Conservation (phyloP, 2,888 invertebrate species). For the Limenitis camilla region DNA sequence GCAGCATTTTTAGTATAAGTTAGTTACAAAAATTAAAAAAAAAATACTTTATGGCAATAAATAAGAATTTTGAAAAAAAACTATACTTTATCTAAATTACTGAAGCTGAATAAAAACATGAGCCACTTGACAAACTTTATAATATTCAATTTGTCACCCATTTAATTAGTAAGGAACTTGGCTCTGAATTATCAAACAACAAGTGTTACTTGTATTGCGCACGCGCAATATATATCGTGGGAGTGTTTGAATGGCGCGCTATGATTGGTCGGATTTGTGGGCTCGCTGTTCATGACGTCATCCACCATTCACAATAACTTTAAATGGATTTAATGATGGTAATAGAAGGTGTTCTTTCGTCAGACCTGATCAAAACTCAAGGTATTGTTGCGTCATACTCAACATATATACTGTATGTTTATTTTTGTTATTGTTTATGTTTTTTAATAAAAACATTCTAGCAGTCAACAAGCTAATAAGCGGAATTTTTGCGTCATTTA, state of each 20-base stretch:
- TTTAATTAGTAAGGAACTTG: conserved; percentile 51
- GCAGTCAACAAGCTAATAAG: conserved; percentile 12
- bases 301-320: no score
- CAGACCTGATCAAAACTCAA: conserved; percentile 43
- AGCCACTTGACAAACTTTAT: conserved; percentile 68
- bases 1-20: conserved; percentile 50
- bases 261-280: conserved; percentile 61
- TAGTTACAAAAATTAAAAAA: conserved; percentile 23
- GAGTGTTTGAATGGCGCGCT: conserved; percentile 43
- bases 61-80: conserved; percentile 8
- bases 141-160: conserved; percentile 65
- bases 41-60: conserved; percentile 21
- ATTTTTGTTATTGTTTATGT: conserved; percentile 36
- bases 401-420: conserved; percentile 17
- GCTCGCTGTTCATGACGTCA: no score
- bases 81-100: conserved; percentile 64
- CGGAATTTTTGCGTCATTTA: no score
- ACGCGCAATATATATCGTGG: conserved; percentile 51
- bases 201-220: conserved; percentile 39
- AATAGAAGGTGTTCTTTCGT: conserved; percentile 31
- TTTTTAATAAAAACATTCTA: conserved; percentile 21
- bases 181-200: conserved; percentile 34
- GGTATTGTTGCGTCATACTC: conserved; percentile 41
- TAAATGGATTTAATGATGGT: no score
- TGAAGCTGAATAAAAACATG: conserved; percentile 71